phyloP scores from a whole-genome alignment of 2,797 vertebrate species.

The Notamacropus eugenii region DNA sequence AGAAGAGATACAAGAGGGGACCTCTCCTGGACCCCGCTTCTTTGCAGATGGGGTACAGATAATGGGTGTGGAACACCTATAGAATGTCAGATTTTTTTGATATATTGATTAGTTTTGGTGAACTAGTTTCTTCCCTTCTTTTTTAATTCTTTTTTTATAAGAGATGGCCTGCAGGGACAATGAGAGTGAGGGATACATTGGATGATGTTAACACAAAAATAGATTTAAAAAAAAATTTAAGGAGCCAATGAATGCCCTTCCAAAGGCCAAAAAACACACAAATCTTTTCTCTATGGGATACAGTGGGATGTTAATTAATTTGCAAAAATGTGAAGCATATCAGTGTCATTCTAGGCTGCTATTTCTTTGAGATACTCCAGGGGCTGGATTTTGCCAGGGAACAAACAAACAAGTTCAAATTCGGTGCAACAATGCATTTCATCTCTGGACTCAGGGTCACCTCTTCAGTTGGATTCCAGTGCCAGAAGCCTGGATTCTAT shows the following conservation, averaged over 20 bases:
- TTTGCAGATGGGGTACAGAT: not conserved
- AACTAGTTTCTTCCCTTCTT: not conserved
- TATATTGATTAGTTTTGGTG: not conserved
- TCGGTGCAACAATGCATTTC: not conserved
- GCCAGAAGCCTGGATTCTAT: constrained; percentile 33
- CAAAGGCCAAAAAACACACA: constrained; percentile 40
- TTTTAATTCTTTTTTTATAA: not conserved
- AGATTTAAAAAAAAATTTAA: not conserved
- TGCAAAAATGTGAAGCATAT: constrained; percentile 62
- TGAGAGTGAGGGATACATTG: not conserved
- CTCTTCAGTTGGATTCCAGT: constrained; percentile 45
- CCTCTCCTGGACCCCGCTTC: not conserved
- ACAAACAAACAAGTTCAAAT: constrained; percentile 5
- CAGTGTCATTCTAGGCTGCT: constrained; percentile 41
- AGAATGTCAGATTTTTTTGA: not conserved
- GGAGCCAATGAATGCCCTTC: not conserved
- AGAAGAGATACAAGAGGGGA: not conserved
- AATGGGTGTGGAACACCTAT: not conserved
- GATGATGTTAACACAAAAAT: not conserved
- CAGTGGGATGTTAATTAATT: constrained; percentile 52
- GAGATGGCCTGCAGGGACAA: not conserved
- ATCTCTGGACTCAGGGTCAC: constrained; percentile 36
- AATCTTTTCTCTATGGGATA: constrained; percentile 42
- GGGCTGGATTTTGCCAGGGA: constrained; percentile 56
- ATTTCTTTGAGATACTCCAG: constrained; percentile 44